phyloP scores from a whole-genome alignment of 2,888 invertebrate species.

The Sisyra nigra region DNA sequence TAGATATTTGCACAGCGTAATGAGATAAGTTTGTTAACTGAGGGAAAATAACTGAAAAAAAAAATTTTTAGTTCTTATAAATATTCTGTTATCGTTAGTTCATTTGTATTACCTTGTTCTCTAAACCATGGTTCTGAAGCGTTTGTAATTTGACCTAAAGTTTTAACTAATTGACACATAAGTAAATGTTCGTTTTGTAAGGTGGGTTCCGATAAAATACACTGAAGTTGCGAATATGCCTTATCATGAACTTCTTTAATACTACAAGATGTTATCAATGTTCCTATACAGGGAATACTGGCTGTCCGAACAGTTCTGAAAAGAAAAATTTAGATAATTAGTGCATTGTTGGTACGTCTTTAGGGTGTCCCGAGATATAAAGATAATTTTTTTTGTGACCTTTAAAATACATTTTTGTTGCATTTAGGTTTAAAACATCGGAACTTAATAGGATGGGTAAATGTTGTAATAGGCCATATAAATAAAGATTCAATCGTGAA shows the following conservation, averaged over 20 bases:
- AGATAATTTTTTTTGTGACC: too few species aligned
- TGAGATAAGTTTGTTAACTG: constrained; percentile 38
- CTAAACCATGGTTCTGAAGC: constrained; percentile 38
- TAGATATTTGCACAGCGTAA: constrained; percentile 34
- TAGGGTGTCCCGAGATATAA: too few species aligned
- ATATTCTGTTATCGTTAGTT: not conserved
- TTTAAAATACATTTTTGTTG: too few species aligned
- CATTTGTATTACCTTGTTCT: constrained; percentile 34
- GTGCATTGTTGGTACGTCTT: too few species aligned
- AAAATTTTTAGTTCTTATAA: constrained; percentile 1
- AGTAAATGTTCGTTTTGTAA: constrained; percentile 28
- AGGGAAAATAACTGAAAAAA: constrained; percentile 40
- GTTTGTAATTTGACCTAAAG: constrained; percentile 41
- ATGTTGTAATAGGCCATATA: too few species aligned
- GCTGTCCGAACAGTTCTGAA: constrained; percentile 39
- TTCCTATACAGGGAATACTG: constrained; percentile 44
- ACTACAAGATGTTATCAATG: constrained; percentile 33
- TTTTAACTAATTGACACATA: constrained; percentile 39
- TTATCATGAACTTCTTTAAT: constrained; percentile 36
- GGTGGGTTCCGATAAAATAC: constrained; percentile 24
- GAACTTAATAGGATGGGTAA: too few species aligned
- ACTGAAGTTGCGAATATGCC: constrained; percentile 33
- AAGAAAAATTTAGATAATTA: constrained; percentile 11
- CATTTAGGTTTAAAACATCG: too few species aligned
- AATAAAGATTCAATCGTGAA: too few species aligned